Conservation (phyloP, 1,140 invertebrate species). For the Drosophila setifemur region DNA sequence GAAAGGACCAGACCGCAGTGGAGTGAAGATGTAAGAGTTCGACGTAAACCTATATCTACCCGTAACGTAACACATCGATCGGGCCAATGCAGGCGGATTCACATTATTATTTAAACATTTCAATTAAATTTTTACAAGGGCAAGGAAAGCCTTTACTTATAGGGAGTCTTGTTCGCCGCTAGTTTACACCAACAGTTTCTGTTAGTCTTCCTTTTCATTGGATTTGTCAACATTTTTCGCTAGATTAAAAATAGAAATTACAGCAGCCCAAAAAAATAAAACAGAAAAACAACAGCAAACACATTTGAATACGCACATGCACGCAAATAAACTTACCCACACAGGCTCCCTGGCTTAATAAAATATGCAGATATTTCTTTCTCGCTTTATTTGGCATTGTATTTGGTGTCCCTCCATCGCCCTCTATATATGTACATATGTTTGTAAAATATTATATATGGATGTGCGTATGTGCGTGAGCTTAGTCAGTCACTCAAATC, state of each 20-base stretch:
- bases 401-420: slow-evolving; percentile 22
- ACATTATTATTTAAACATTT: no score
- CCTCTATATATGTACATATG: background rate
- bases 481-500: slow-evolving; percentile 2
- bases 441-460: background rate
- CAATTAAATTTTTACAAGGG: no score
- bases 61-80: no score
- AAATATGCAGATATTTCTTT: slow-evolving; percentile 38
- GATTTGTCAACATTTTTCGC: slow-evolving; percentile 41
- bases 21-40: no score
- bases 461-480: no score
- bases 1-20: no score
- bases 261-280: slow-evolving; percentile 32
- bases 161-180: no score
- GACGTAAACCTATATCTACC: no score
- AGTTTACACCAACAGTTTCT: slow-evolving; percentile 11
- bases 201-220: slow-evolving; percentile 21
- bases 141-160: no score
- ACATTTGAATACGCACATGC: slow-evolving; percentile 9
- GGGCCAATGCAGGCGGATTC: no score
- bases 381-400: slow-evolving; percentile 67
- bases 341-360: slow-evolving; percentile 7
- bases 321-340: slow-evolving; percentile 1
- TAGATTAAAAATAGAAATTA: slow-evolving; percentile 71
- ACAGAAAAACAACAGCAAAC: no score